phyloP scores from a whole-genome alignment of 2,888 invertebrate species.

The Strigamia maritima region DNA sequence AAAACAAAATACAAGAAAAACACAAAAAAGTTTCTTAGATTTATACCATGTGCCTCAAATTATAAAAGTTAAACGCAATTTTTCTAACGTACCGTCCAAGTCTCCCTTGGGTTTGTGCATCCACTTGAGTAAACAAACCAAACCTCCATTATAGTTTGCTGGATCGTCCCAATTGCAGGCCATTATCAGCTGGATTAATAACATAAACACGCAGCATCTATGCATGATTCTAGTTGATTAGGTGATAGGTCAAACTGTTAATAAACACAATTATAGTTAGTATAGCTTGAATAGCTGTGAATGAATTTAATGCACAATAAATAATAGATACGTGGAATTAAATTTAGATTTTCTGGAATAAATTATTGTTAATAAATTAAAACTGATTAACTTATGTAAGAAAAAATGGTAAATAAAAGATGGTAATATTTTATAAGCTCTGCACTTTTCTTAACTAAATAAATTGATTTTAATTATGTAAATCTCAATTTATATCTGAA shows the following conservation, averaged over 20 bases:
- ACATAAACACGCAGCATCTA: neutral
- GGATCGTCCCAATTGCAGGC: neutral
- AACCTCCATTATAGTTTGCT: neutral
- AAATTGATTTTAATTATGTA: too few relatives aligned
- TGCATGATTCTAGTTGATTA: neutral
- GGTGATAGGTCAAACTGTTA: neutral
- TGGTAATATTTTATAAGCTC: too few relatives aligned
- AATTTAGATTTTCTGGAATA: too few relatives aligned
- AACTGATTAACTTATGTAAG: too few relatives aligned
- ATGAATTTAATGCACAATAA: too few relatives aligned
- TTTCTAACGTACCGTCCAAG: neutral
- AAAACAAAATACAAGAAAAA: neutral
- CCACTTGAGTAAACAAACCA: neutral
- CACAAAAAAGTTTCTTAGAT: neutral
- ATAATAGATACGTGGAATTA: too few relatives aligned
- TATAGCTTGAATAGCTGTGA: neutral
- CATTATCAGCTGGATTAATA: conserved; percentile 10
- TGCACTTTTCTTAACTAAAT: too few relatives aligned
- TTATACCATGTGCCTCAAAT: neutral
- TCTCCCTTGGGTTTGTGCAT: conserved; percentile 10
- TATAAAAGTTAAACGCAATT: neutral
- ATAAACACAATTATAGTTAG: neutral
- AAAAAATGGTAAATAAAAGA: too few relatives aligned
- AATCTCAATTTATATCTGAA: too few relatives aligned
- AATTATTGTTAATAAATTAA: too few relatives aligned